Percentiles rank a stretch among this genome's conserved stretches.
Conservation (phyloP, 2,113 vertebrate genomes). For the Gadus chalcogrammus region DNA sequence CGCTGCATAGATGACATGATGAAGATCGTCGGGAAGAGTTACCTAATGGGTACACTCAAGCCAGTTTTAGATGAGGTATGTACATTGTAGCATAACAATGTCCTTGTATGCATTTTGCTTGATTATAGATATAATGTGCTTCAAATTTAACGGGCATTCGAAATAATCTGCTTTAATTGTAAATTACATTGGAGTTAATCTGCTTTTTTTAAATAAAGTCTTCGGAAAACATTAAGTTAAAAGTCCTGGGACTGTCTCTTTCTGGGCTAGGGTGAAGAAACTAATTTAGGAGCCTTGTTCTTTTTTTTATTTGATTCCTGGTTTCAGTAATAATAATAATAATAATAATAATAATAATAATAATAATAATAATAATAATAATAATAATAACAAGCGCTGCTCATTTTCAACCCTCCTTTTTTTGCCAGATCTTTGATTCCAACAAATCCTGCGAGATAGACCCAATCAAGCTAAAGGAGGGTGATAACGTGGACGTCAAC, state of each 20-base stretch:
- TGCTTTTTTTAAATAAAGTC: too few relatives aligned
- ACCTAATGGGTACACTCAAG: conserved; percentile 93
- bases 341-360: not conserved
- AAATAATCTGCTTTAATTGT: too few relatives aligned
- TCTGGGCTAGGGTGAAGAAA: too few relatives aligned
- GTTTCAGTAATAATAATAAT: not conserved
- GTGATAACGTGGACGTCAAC: conserved; percentile 91
- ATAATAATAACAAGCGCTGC: not conserved
- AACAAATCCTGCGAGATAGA: conserved; percentile 97
- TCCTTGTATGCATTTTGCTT: too few relatives aligned
- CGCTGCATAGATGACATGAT: conserved; percentile 98
- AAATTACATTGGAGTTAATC: too few relatives aligned
- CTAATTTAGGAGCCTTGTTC: too few relatives aligned
- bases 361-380: not conserved
- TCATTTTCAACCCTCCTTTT: not conserved
- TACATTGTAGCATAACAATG: not conserved
- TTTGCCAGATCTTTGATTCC: conserved; percentile 86
- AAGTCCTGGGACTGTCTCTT: too few relatives aligned
- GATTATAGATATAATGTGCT: too few relatives aligned
- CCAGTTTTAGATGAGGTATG: conserved; percentile 92
- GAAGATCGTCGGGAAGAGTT: conserved; percentile 97
- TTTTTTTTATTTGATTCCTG: too few relatives aligned
- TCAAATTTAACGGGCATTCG: too few relatives aligned
- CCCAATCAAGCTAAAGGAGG: conserved; percentile 90
- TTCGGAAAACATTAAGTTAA: too few relatives aligned